Evolutionary conservation across 1,140 invertebrate species (phyloP).

Genomic region (Parapsyche elsis): DNA sequence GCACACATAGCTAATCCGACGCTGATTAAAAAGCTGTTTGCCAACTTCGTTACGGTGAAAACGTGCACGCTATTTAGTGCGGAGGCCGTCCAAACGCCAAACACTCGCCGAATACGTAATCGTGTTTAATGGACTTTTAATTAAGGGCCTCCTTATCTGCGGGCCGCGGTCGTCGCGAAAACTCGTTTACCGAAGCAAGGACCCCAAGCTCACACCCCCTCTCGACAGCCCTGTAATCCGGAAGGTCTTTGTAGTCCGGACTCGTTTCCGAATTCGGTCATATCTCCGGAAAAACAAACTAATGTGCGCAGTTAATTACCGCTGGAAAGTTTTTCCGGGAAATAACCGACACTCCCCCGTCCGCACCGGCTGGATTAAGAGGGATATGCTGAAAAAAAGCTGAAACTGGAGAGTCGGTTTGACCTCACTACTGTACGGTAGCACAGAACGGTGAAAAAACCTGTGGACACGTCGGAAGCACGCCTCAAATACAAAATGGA

Average conservation of each 20-base stretch:
- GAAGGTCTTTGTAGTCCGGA: background rate
- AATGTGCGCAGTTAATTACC: conserved; percentile 36
- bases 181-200: background rate
- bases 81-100: conserved; percentile 19
- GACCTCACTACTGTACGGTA: too few species aligned
- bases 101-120: conserved; percentile 26
- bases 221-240: too few species aligned
- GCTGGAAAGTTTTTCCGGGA: conserved; percentile 30
- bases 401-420: too few species aligned
- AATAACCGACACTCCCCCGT: too few species aligned
- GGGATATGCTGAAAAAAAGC: too few species aligned
- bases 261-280: too few species aligned
- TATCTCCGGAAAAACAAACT: conserved; percentile 19
- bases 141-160: conserved; percentile 19
- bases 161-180: background rate
- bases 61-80: background rate
- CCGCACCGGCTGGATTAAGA: too few species aligned
- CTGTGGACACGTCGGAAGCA: too few species aligned
- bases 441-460: too few species aligned
- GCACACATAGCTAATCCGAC: conserved; percentile 23
- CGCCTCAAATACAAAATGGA: too few species aligned
- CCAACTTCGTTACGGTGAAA: conserved; percentile 16
- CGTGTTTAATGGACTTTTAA: conserved; percentile 32
- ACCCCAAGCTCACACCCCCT: too few species aligned
- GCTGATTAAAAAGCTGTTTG: conserved; percentile 30